Evolutionary conservation across 2,797 vertebrate genomes (phyloP).

Genomic region (Sitta carolinensis): DNA sequence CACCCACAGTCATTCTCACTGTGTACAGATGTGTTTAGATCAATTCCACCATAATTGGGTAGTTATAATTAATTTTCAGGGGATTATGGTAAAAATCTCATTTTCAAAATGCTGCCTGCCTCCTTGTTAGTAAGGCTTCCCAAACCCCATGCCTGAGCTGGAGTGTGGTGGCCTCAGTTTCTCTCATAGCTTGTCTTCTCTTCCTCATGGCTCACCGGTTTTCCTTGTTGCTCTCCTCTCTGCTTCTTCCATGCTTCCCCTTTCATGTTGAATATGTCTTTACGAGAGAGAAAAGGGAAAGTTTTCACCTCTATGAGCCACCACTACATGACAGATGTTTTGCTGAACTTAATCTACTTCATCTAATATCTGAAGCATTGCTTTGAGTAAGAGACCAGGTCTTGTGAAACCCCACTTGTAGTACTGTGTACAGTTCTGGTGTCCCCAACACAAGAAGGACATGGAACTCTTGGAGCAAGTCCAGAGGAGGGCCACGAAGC

Average conservation of each 20-base stretch:
- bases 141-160: background rate
- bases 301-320: background rate
- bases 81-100: background rate
- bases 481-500: rapidly evolving
- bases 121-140: background rate
- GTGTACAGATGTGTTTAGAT: background rate
- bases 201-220: background rate
- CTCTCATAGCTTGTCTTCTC: background rate
- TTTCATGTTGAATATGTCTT: background rate
- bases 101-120: background rate
- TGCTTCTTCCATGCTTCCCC: background rate
- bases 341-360: background rate
- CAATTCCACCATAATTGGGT: background rate
- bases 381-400: background rate
- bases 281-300: background rate
- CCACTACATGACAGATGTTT: background rate
- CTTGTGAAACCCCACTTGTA: background rate
- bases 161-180: background rate
- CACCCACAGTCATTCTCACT: background rate
- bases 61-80: background rate
- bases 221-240: background rate
- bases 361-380: background rate
- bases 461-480: background rate
- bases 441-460: background rate
- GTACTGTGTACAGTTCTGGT: background rate